phyloP scores from a whole-genome alignment of 1,140 invertebrate genomes.

The Grapholita molesta region DNA sequence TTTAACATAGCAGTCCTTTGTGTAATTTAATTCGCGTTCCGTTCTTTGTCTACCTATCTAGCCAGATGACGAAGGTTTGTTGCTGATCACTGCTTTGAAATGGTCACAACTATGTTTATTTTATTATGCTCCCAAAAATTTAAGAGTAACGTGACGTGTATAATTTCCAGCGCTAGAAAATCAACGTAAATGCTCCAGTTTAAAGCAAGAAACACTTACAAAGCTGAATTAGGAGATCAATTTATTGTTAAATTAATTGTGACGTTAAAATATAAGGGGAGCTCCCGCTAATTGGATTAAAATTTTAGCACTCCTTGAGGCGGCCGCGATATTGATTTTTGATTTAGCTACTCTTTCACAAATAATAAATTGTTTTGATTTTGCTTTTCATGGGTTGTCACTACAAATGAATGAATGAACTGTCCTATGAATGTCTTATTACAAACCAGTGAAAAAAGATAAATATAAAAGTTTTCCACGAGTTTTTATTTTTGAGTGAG shows the following conservation, averaged over 20 bases:
- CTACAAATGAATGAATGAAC: no score
- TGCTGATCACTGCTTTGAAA: constrained; percentile 1
- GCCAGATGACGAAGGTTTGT: constrained; percentile 3
- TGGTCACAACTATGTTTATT: not conserved
- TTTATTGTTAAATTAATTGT: constrained; percentile 58
- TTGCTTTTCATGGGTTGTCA: not conserved
- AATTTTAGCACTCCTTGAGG: constrained; percentile 58
- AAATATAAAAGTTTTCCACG: not conserved
- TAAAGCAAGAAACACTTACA: constrained; percentile 24
- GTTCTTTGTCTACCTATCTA: not conserved
- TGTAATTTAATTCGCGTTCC: constrained; percentile 5
- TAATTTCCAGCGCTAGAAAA: no score
- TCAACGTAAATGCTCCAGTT: not conserved
- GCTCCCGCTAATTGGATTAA: constrained; percentile 58
- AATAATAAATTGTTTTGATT: constrained; percentile 8
- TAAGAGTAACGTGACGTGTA: not conserved
- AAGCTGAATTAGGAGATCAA: constrained; percentile 25
- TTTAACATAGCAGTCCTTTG: constrained; percentile 5
- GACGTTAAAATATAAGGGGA: constrained; percentile 52
- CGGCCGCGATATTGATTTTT: constrained; percentile 38
- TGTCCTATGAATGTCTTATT: no score
- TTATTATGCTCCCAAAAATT: not conserved
- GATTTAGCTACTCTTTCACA: constrained; percentile 27
- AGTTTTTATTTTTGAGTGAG: constrained; percentile 3
- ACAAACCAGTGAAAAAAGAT: no score